Conservation (phyloP, 2,113 vertebrate genomes). For the Siphamia tubifer region DNA sequence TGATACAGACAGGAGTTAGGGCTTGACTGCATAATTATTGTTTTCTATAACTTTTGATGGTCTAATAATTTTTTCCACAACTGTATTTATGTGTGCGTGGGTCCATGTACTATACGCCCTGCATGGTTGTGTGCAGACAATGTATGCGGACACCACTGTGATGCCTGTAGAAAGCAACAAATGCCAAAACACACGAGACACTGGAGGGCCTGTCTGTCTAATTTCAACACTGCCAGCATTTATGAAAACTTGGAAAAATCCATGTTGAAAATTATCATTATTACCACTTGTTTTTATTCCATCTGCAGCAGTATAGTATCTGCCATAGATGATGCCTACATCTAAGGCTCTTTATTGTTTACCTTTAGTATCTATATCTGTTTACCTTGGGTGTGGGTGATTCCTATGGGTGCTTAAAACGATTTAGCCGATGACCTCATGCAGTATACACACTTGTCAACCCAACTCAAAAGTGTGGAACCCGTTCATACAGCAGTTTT, state of each 20-base stretch:
- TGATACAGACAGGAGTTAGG: no score
- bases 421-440: constrained; percentile 67
- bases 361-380: constrained; percentile 71
- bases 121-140: neutral
- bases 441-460: constrained; percentile 52
- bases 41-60: no score
- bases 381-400: constrained; percentile 68
- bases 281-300: constrained; percentile 57
- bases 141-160: constrained; percentile 7
- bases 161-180: constrained; percentile 49
- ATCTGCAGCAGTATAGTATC: constrained; percentile 31
- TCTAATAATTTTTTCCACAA: no score
- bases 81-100: constrained; percentile 5
- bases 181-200: constrained; percentile 70
- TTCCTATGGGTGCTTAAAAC: constrained; percentile 60
- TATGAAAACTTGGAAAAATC: constrained; percentile 64
- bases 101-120: neutral
- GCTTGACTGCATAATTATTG: no score
- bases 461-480: constrained; percentile 23
- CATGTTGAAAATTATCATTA: constrained; percentile 63
- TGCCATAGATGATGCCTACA: constrained; percentile 50
- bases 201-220: constrained; percentile 33
- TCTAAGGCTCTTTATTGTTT: constrained; percentile 54
- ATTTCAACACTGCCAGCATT: constrained; percentile 53
- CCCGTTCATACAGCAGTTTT: constrained; percentile 27